These are phyloP conservation scores for Poeciliopsis gracilis DNA, from an alignment of 2,797 vertebrate species.

Conservation along the genomic window DNA sequence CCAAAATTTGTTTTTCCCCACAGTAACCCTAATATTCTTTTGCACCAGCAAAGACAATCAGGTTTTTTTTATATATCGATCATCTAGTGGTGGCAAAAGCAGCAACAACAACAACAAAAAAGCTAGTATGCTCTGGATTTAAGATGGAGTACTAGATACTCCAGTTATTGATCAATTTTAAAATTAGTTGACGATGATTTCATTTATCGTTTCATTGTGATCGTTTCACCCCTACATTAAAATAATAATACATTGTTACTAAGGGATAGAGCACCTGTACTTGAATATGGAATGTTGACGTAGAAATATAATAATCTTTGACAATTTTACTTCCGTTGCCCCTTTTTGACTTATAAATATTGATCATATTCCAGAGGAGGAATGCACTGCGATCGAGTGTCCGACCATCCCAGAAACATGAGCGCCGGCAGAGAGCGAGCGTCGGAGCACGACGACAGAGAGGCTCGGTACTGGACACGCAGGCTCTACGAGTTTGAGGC, in stretches of 20 bases:
- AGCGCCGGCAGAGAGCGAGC: slow-evolving; percentile 67
- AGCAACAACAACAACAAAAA: too few relatives aligned
- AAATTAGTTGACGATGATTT: too few relatives aligned
- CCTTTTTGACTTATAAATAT: slow-evolving; percentile 19
- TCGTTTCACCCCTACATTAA: too few relatives aligned
- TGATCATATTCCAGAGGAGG: slow-evolving; percentile 75
- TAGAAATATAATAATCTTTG: not conserved
- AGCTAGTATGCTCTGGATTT: too few relatives aligned
- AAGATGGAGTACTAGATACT: too few relatives aligned
- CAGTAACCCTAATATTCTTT: too few relatives aligned
- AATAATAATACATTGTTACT: not conserved
- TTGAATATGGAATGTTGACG: not conserved
- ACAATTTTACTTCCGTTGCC: not conserved
- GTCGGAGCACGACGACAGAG: slow-evolving; percentile 85
- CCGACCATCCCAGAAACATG: slow-evolving; percentile 77
- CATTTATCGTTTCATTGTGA: too few relatives aligned
- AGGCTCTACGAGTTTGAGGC: slow-evolving; percentile 94
- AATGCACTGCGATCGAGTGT: slow-evolving; percentile 92
- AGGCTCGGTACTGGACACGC: slow-evolving; percentile 90
- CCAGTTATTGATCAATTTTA: too few relatives aligned
- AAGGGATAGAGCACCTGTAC: not conserved
- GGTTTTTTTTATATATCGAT: too few relatives aligned
- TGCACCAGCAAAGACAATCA: too few relatives aligned
- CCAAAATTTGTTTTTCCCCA: too few relatives aligned
- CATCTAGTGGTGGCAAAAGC: too few relatives aligned